A percentile compares a stretch with the other conserved stretches of the same genome.
phyloP scores from a whole-genome alignment of 2,888 invertebrate species.

The Dicycla oo region DNA sequence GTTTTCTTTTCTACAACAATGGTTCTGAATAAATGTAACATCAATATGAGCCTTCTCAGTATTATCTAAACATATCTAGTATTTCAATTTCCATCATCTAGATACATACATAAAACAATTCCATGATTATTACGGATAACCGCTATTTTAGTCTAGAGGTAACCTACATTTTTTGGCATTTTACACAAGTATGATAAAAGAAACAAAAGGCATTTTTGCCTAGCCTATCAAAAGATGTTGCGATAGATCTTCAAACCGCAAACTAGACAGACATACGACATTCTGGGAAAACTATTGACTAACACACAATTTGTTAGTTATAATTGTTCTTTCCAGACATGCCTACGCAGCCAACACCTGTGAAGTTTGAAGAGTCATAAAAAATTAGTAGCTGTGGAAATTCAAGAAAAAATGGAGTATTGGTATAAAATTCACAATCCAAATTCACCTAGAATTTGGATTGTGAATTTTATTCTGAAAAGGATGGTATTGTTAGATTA shows the following conservation, averaged over 20 bases:
- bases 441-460: neutral
- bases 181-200: constrained; percentile 11
- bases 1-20: too few relatives aligned
- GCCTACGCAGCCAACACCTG: neutral
- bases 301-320: neutral
- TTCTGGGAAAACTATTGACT: constrained; percentile 35
- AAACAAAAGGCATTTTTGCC: constrained; percentile 15
- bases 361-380: neutral
- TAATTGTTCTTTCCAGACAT: neutral
- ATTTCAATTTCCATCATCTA: neutral
- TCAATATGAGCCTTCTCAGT: too few relatives aligned
- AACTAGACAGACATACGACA: constrained; percentile 34
- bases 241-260: constrained; percentile 46
- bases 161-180: constrained; percentile 23
- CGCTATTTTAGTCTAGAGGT: too few relatives aligned
- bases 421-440: too few relatives aligned
- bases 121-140: too few relatives aligned
- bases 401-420: neutral
- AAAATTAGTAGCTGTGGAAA: neutral
- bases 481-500: neutral
- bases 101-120: neutral
- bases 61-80: neutral
- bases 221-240: constrained; percentile 31
- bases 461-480: neutral
- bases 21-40: neutral